Conservation (phyloP, 1,140 invertebrate species). For the Vanessa atalanta region DNA sequence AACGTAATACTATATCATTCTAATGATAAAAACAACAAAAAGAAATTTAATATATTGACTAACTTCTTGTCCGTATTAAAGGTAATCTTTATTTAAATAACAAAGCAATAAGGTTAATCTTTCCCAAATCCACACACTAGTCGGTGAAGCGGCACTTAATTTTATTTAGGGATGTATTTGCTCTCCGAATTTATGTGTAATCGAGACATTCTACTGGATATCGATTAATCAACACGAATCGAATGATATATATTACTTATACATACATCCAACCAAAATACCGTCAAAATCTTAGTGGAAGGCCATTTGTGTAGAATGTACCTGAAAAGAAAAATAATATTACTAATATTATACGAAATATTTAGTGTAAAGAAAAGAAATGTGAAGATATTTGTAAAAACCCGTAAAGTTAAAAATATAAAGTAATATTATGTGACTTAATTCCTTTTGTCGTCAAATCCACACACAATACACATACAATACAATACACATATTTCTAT, state of each 20-base stretch:
- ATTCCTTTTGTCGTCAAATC: too few species aligned
- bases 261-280: too few species aligned
- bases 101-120: conserved; percentile 17
- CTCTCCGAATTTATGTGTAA: conserved; percentile 9
- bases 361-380: neutral
- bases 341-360: neutral
- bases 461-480: too few species aligned
- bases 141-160: neutral
- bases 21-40: too few species aligned
- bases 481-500: too few species aligned
- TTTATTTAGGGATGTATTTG: conserved; percentile 26
- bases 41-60: neutral
- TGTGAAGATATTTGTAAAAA: too few species aligned
- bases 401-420: too few species aligned
- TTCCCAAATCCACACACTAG: conserved; percentile 8
- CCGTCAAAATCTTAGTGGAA: too few species aligned
- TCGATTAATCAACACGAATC: neutral
- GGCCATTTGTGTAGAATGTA: neutral
- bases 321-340: conserved; percentile 19
- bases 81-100: conserved; percentile 17
- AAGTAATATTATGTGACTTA: too few species aligned
- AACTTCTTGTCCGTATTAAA: neutral
- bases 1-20: neutral
- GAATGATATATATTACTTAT: too few species aligned
- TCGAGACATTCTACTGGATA: conserved; percentile 16